Evolutionary conservation across 1,140 invertebrate species (phyloP), one percentile per base, ranked within the genome.

Genomic region (Pseudomyrmex cubaensis): DNA sequence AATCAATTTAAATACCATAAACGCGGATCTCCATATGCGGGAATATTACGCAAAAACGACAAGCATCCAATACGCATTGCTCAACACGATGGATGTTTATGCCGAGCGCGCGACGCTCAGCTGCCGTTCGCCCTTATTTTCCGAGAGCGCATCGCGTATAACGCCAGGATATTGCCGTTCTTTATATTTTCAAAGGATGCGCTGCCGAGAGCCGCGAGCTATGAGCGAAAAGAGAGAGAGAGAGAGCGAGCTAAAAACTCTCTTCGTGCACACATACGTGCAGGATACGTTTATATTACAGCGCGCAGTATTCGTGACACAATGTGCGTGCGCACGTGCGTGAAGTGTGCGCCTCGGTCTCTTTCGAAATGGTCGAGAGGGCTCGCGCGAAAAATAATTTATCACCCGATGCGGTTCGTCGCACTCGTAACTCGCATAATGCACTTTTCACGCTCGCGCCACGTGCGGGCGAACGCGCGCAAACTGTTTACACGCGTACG

Each of bases 31-130:
- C 10, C 20, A 25, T 63, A 56, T 46, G 64, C 25, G 25, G 35
- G 35, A 35, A 66, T 77, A 77, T 77, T 54, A 66, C 3, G 61
- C 62, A 44, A 54, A 67, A 67, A 67, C 62, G 22, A 90, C 87
- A 86, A 90, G 85, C 86, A 91, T 90, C 90, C 90, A 86, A 90
- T 90, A 90, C 85, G 87, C 87, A 86, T 86, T 82, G 84, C 61
- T 72, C 84, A 64, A 82, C 57, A 56, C 69, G 85, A 88, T 84
- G 70, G 82, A 91, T 90, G 89, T 83, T 84, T 88, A 85, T 82
- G 76, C 63, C 73, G 75, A 67, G 52, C 66, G 72, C 52, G 84
- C 88, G 80, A 80, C 83, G 80, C 86, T 85, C 48, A n/a, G 44
- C 48, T 15, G 20, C 82, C 84, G 82, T 86, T 83, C 86, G 56